A percentile compares a stretch with the other conserved stretches of the same genome.
These are phyloP conservation scores for Clarias magur DNA, from an alignment of 2,113 vertebrate genomes.

Conservation along the genomic window DNA sequence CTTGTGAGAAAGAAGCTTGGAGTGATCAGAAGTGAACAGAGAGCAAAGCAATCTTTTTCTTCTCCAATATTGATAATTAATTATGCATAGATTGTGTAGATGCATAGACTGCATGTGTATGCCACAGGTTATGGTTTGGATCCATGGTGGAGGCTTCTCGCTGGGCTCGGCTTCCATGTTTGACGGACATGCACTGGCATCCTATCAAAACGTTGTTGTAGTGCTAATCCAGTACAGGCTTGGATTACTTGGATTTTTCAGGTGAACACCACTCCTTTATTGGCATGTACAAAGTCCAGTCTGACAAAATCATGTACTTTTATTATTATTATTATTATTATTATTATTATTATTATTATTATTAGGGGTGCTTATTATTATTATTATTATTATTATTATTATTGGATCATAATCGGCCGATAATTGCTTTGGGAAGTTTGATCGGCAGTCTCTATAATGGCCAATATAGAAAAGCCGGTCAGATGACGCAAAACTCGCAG, in stretches of 20 bases:
- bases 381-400: too few relatives aligned
- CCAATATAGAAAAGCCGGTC: too few relatives aligned
- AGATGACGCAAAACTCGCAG: too few relatives aligned
- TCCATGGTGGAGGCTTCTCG: conserved; percentile 79
- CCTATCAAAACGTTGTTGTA: conserved; percentile 80
- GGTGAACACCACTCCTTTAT: conserved; percentile 62
- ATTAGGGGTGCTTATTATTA: too few relatives aligned
- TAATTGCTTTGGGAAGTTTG: too few relatives aligned
- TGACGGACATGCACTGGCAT: conserved; percentile 80
- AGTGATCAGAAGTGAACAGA: not conserved
- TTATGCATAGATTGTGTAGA: not conserved
- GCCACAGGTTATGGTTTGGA: conserved; percentile 84
- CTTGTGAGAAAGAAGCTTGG: not conserved
- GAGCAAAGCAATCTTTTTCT: not conserved
- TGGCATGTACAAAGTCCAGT: not conserved
- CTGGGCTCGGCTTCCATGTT: conserved; percentile 66
- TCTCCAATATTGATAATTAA: not conserved
- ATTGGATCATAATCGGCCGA: too few relatives aligned
- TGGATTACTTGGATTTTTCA: conserved; percentile 79
- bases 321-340: too few relatives aligned
- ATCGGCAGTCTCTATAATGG: too few relatives aligned
- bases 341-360: too few relatives aligned
- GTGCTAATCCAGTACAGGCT: conserved; percentile 85
- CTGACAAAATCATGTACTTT: not conserved
- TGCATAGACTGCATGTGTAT: not conserved